A percentile compares a stretch with the other conserved stretches of the same genome.
Conservation (phyloP, 2,797 vertebrate species). For the Rhabdomys pumilio region DNA sequence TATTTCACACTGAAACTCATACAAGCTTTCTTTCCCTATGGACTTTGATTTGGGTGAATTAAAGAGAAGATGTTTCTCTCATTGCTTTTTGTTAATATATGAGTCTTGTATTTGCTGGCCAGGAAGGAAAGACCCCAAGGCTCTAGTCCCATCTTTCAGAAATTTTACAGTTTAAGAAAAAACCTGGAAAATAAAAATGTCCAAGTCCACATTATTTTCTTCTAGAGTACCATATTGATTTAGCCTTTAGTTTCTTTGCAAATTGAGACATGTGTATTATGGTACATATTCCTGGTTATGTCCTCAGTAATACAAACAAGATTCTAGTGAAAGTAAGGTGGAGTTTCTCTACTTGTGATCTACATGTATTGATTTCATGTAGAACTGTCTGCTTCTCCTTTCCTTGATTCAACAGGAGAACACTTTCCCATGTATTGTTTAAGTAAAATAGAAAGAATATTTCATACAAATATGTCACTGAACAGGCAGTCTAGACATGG, state of each 20-base stretch:
- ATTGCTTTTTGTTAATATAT: neutral
- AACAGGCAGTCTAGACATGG: neutral
- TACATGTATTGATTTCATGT: neutral
- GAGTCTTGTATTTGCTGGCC: neutral
- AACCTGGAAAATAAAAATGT: neutral
- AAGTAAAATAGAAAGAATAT: neutral
- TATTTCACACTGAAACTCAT: neutral
- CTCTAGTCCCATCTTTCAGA: neutral
- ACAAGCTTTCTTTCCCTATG: neutral
- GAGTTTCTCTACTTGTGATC: neutral
- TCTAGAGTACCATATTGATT: too few species aligned
- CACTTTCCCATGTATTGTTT: neutral
- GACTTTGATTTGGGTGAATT: accelerated
- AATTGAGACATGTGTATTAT: neutral
- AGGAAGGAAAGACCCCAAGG: accelerated
- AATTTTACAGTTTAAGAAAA: neutral
- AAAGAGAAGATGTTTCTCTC: neutral
- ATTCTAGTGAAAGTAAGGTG: neutral
- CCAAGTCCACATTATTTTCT: neutral
- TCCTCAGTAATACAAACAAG: neutral
- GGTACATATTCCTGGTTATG: neutral
- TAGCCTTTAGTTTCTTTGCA: neutral
- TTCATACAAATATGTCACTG: neutral
- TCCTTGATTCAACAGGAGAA: constrained; percentile 24
- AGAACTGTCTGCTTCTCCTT: constrained; percentile 13